Evolutionary conservation across 2,113 vertebrate genomes (phyloP), one percentile per base, ranked within the genome.

Genomic region (Tamias sibiricus): DNA sequence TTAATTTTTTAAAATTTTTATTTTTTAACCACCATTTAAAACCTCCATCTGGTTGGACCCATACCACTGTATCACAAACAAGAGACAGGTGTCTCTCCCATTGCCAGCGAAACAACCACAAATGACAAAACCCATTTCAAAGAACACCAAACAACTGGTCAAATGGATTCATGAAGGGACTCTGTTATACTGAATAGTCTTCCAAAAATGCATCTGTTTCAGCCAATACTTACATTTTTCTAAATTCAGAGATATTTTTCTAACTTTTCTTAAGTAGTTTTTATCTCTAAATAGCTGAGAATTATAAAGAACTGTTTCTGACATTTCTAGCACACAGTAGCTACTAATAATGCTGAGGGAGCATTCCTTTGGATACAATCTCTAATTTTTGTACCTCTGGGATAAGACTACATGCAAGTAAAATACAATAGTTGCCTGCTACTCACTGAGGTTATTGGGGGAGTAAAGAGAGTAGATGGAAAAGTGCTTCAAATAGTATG

Each of bases 251-350:
- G 37, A 19, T 81, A 59, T 76, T 91, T 91, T 64, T 76, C 69
- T 87, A 62, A 79, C 59, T 71, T 94, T 80, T 74, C 54, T 40
- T 71, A 59, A 86, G 35, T 86, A 49, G n/a, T 91, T 74, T 97
- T 92, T 49, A 81, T n/a, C 64, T 88, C 40, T 90, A 86, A 68
- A 81, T 90, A 96, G 59, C 66, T 94, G 57, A 96, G 79, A 94
- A 94, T 96, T 96, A 80, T 68, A 95, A 94, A 91, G 35, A 74
- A 64, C 28, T 28, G 8, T 74, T 89, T 79, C 40, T 92, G 96
- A 96, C 81, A 82, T 74, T 96, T 93, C 93, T 88, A 95, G 87
- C 42, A 87, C 77, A 79, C 26, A 10, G 24, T 87, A 86, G 83
- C 91, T 93, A 77, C 52, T 83, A 30, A 40, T 77, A 95, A 95